Percentiles rank a stretch among this genome's conserved stretches.
These are phyloP conservation scores for Mimas tiliae DNA, from an alignment of 2,888 invertebrate genomes.

Conservation along the genomic window DNA sequence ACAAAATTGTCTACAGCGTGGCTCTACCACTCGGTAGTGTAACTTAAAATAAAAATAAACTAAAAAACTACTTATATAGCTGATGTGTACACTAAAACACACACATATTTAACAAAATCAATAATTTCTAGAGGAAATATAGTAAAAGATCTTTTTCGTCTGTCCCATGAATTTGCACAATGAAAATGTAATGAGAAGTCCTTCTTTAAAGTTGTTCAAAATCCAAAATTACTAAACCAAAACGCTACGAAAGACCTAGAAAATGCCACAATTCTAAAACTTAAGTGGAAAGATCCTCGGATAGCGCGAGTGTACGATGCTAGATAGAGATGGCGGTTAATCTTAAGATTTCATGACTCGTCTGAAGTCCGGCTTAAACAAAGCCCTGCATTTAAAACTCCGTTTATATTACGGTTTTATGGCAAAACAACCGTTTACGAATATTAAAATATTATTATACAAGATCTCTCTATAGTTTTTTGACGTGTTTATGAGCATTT, in stretches of 20 bases:
- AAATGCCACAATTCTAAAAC: not conserved
- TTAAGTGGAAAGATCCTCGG: not conserved
- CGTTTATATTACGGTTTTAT: constrained; percentile 41
- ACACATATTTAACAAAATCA: no score
- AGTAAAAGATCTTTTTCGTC: no score
- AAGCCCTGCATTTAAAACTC: constrained; percentile 54
- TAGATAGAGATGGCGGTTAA: constrained; percentile 51
- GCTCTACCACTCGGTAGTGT: no score
- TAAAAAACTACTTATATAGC: no score
- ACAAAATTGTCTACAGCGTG: no score
- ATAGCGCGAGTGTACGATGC: constrained; percentile 23
- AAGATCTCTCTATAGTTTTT: constrained; percentile 21
- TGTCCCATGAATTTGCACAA: no score
- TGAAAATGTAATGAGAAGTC: no score
- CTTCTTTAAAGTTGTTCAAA: not conserved
- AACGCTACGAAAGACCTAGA: not conserved
- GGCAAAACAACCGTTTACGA: constrained; percentile 1
- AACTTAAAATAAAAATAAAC: no score
- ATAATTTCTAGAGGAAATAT: no score
- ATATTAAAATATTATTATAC: not conserved
- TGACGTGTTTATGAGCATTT: constrained; percentile 30
- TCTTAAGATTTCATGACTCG: constrained; percentile 52
- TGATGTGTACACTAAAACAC: no score
- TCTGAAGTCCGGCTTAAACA: constrained; percentile 43
- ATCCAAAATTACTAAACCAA: not conserved